phyloP scores from a whole-genome alignment of 2,888 invertebrate genomes.

The Druceiella hillmani region DNA sequence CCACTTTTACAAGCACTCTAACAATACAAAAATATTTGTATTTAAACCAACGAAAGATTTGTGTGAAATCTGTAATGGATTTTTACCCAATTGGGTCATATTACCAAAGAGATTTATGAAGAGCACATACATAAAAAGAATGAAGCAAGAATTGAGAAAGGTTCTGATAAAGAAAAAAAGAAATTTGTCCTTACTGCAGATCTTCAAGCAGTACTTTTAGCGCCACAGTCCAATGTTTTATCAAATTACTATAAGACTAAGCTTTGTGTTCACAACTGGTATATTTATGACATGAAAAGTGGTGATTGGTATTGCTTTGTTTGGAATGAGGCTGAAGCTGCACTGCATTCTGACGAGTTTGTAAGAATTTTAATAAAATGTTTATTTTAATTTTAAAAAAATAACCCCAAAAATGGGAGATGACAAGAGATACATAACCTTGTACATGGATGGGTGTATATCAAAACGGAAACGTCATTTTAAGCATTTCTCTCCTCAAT shows the following conservation, averaged over 20 bases:
- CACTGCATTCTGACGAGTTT: conserved; percentile 15
- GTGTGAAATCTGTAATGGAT: conserved; percentile 16
- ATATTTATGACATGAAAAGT: conserved; percentile 18
- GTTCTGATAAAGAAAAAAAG: conserved; percentile 15
- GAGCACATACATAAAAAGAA: conserved; percentile 18
- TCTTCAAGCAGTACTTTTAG: conserved; percentile 12
- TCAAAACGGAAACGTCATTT: too few species aligned
- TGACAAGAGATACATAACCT: too few species aligned
- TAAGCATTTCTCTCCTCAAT: too few species aligned
- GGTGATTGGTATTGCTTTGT: conserved; percentile 18
- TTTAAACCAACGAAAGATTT: conserved; percentile 15
- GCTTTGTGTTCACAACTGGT: conserved; percentile 17
- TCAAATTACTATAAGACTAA: conserved; percentile 18
- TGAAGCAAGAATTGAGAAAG: conserved; percentile 18
- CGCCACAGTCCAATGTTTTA: conserved; percentile 18
- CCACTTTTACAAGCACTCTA: conserved; percentile 14
- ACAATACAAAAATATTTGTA: conserved; percentile 16
- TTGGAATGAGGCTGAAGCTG: conserved; percentile 21
- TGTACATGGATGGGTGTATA: too few species aligned
- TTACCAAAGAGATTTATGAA: conserved; percentile 13
- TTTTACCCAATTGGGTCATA: conserved; percentile 15
- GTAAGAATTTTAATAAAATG: conserved; percentile 19
- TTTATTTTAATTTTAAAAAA: too few species aligned
- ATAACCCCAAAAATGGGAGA: too few species aligned
- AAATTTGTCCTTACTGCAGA: conserved; percentile 18